Evolutionary conservation across 2,888 invertebrate genomes (phyloP).

Genomic region (Colostygia pectinataria): DNA sequence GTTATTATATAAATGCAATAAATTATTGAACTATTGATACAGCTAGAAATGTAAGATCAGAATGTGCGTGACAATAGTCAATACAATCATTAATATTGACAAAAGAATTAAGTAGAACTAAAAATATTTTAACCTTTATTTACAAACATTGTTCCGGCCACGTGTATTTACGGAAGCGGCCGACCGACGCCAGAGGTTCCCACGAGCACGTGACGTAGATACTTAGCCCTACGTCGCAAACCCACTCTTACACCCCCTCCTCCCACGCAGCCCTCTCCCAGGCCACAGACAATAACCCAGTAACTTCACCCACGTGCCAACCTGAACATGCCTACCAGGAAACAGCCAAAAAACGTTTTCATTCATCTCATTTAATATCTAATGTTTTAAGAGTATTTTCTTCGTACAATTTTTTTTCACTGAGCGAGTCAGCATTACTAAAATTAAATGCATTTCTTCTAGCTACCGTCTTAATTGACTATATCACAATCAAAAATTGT

Average conservation of each 20-base stretch:
- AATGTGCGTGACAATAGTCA: no score
- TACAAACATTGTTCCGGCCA: conserved; percentile 34
- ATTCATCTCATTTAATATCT: conserved; percentile 53
- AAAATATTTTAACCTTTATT: no score
- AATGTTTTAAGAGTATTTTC: conserved; percentile 39
- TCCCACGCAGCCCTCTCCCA: conserved; percentile 18
- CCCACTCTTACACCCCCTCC: conserved; percentile 17
- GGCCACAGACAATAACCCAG: conserved; percentile 1
- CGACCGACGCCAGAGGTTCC: conserved; percentile 26
- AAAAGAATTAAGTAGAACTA: no score
- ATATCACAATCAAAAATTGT: conserved; percentile 10
- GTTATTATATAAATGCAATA: no score
- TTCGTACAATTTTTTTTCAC: conserved; percentile 9
- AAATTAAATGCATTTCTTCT: conserved; percentile 24
- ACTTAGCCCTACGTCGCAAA: conserved; percentile 28
- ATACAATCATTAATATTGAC: no score
- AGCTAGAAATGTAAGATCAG: no score
- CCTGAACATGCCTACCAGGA: conserved; percentile 26
- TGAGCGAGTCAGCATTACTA: conserved; percentile 11
- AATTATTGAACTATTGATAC: no score
- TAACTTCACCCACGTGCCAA: conserved; percentile 13
- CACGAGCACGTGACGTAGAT: conserved; percentile 33
- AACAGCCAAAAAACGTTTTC: conserved; percentile 42
- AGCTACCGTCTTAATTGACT: conserved; percentile 12
- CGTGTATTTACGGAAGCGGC: conserved; percentile 33